Conservation (phyloP, 1,140 invertebrate species). For the Temnothorax nylanderi region DNA sequence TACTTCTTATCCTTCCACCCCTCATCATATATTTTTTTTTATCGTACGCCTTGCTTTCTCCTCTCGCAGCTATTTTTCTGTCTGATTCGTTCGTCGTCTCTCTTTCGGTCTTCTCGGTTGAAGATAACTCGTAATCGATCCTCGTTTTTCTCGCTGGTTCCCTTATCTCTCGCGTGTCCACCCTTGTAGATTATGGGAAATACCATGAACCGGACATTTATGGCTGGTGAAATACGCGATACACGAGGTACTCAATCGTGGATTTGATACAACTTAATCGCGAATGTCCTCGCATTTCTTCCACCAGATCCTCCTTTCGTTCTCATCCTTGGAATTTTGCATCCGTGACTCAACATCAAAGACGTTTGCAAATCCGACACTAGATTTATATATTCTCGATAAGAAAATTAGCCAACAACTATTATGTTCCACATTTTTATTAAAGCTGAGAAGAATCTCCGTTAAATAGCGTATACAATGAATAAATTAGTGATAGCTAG, state of each 20-base stretch:
- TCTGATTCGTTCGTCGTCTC: not conserved
- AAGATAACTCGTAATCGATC: constrained; percentile 14
- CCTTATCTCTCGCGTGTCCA: not conserved
- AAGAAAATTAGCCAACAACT: not conserved
- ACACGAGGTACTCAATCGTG: constrained; percentile 77
- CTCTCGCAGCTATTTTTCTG: constrained; percentile 21
- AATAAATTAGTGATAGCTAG: not conserved
- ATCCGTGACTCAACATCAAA: not conserved
- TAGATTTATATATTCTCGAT: not conserved
- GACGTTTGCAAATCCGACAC: not conserved
- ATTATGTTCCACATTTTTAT: not conserved
- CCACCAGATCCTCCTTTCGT: constrained; percentile 23
- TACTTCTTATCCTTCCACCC: constrained; percentile 31
- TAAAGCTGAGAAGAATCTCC: not conserved
- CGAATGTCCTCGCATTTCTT: constrained; percentile 70
- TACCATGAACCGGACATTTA: constrained; percentile 77
- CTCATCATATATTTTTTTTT: constrained; percentile 32
- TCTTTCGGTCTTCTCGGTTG: constrained; percentile 42
- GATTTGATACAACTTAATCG: constrained; percentile 83
- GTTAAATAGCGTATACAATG: not conserved
- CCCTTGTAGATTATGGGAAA: constrained; percentile 79
- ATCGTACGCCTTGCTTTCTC: constrained; percentile 10
- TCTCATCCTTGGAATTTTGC: constrained; percentile 62
- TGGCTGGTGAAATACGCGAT: constrained; percentile 75
- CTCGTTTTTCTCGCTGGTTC: not conserved